phyloP scores from a whole-genome alignment of 2,888 invertebrate genomes.

The Calameuta idolon region DNA sequence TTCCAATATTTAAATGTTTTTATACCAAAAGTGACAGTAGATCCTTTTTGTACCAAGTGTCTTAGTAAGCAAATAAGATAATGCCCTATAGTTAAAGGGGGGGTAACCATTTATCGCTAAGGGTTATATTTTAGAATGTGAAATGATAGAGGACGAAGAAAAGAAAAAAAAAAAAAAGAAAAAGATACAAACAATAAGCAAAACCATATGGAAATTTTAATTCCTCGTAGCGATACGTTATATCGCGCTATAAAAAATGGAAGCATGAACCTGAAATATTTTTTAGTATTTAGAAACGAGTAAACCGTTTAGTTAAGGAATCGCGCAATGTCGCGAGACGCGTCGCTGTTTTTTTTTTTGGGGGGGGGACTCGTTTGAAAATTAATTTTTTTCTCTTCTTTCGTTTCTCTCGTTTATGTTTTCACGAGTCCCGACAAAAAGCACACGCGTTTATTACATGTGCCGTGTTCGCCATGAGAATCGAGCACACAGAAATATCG shows the following conservation, averaged over 20 bases:
- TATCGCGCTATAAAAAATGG: background rate
- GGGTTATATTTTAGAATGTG: conserved; percentile 14
- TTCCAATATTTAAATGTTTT: conserved; percentile 61
- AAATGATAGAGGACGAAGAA: background rate
- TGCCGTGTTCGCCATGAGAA: background rate
- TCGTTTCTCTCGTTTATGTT: background rate
- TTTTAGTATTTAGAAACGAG: conserved; percentile 35
- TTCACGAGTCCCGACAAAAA: background rate
- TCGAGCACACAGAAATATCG: background rate
- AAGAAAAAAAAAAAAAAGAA: background rate
- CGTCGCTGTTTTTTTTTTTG: background rate
- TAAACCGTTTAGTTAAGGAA: background rate
- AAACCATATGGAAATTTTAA: background rate
- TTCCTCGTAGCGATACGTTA: background rate
- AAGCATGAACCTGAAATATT: conserved; percentile 39
- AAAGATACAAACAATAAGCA: background rate
- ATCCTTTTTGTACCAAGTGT: conserved; percentile 59
- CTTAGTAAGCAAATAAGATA: conserved; percentile 32
- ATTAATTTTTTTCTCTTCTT: background rate
- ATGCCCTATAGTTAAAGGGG: background rate
- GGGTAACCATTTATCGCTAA: background rate
- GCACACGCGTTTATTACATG: background rate
- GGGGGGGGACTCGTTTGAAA: background rate
- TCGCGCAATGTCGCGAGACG: background rate
- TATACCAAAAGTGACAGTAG: conserved; percentile 58